Percentiles rank a stretch among this genome's conserved stretches.
Conservation (phyloP, 2,888 invertebrate species). For the Agriotes lineatus region DNA sequence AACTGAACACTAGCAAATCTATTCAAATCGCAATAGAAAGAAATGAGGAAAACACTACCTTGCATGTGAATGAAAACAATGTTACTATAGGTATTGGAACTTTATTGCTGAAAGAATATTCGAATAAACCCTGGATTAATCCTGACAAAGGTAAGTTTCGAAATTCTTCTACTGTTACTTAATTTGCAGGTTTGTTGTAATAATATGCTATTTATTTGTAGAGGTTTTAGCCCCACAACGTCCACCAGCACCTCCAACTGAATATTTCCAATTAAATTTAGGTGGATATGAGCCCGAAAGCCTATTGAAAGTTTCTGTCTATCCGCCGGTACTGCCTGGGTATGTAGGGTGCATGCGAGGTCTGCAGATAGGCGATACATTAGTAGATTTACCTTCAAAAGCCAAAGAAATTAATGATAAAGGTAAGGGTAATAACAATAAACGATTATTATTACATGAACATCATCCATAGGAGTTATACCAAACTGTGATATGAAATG, state of each 20-base stretch:
- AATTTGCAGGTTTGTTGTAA: not conserved
- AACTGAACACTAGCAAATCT: constrained; percentile 84
- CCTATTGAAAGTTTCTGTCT: constrained; percentile 71
- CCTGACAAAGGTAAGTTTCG: constrained; percentile 77
- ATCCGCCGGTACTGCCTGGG: constrained; percentile 72
- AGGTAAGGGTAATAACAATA: too few relatives aligned
- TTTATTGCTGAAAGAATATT: constrained; percentile 79
- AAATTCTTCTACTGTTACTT: constrained; percentile 45
- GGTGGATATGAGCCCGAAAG: constrained; percentile 88
- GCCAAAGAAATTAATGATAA: constrained; percentile 68
- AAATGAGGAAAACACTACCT: constrained; percentile 77
- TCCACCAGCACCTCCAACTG: constrained; percentile 89
- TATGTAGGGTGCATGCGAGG: constrained; percentile 91
- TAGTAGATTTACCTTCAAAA: constrained; percentile 82
- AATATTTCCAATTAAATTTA: constrained; percentile 89
- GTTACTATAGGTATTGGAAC: constrained; percentile 78
- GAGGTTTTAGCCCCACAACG: constrained; percentile 90
- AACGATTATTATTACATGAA: too few relatives aligned
- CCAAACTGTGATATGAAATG: constrained; percentile 92
- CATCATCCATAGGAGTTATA: constrained; percentile 74
- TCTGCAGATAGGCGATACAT: constrained; percentile 84
- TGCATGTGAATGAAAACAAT: constrained; percentile 86
- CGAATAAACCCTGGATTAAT: constrained; percentile 89
- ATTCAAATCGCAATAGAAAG: constrained; percentile 90
- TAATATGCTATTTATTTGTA: constrained; percentile 60